Base-by-base conservation (phyloP, 2,888 invertebrate genomes). In the Trissonchulus sp. region DNA sequence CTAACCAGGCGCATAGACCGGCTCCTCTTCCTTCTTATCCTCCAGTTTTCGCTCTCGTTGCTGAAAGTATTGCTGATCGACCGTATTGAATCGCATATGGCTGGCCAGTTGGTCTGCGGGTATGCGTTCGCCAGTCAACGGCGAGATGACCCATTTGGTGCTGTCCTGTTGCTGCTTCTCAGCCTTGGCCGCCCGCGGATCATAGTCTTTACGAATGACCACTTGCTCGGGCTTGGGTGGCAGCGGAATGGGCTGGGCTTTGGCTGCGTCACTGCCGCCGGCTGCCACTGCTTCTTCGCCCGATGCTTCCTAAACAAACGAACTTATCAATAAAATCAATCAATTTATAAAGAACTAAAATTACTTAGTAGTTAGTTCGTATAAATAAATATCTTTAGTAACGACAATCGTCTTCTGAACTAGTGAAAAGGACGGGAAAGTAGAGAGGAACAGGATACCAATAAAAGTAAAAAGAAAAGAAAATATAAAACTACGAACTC, bases 51-150 rank as follows among this genome's bases (percentile, higher is more conserved):
- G 62, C 37, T 73, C 75, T 30, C 34, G 34, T 63, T 77, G 75
- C 65, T 30, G 23, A 37, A 76, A 76, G 35, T 83, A 84, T 71
- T 84, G 83, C 33, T 82, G 80, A 69, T 81, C 82, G 68, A 83
- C 81, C 3, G 82, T 83, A 76, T 83, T 83, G 85, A 96, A 96
- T 80, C 96, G 91, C 90, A 99, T 94, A 86, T 99, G 99, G 82
- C 99, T 96, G 77, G 94, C 94, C 76, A 99, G 92, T 86, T 99
- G 96, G 83, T 92, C 93, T 0, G 96, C 96, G 0, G 95, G 95
- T 81, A 99, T 96, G 85, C 92, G 91, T 85, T 99, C 98, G 62
- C 97, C 97, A 0, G 98, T 99, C 83, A 99, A 93, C 0, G 98
- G 99, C 0, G 98, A 99, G 78, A 99, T 94, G 74, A 98, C 90